Evolutionary conservation across 2,888 invertebrate species (phyloP).

Genomic region (Apoda limacodes): DNA sequence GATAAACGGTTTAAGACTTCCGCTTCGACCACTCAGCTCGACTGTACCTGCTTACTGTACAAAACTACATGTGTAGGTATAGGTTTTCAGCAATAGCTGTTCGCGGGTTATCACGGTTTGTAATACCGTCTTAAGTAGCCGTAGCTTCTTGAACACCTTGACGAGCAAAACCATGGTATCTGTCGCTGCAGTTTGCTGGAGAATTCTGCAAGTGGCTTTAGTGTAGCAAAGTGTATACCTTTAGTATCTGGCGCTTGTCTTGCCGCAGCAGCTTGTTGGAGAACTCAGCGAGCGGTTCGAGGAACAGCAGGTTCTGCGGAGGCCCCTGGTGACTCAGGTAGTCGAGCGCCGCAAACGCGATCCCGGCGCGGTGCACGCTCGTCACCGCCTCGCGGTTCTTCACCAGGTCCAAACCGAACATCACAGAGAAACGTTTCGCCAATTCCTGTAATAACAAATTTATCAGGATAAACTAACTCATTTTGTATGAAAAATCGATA

Average conservation of each 20-base stretch:
- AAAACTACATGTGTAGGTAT: too few species aligned
- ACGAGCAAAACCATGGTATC: neutral
- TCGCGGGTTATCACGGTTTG: too few species aligned
- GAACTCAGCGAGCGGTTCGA: constrained; percentile 97
- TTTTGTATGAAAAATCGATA: too few species aligned
- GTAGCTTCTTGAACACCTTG: too few species aligned
- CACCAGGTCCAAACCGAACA: constrained; percentile 96
- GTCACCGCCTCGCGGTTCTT: constrained; percentile 97
- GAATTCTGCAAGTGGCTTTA: too few species aligned
- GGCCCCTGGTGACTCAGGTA: constrained; percentile 39
- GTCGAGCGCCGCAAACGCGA: constrained; percentile 85
- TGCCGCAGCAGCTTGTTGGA: constrained; percentile 95
- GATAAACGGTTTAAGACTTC: too few species aligned
- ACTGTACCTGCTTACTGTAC: too few species aligned
- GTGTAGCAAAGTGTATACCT: constrained; percentile 28
- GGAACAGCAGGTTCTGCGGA: constrained; percentile 89
- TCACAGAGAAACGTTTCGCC: constrained; percentile 95
- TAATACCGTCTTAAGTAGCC: too few species aligned
- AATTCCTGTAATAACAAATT: too few species aligned
- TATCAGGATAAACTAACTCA: too few species aligned
- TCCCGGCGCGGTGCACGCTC: constrained; percentile 94
- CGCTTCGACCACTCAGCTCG: too few species aligned
- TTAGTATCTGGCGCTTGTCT: constrained; percentile 91
- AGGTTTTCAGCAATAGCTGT: too few species aligned
- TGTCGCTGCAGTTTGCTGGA: neutral